Conservation (phyloP, 2,888 invertebrate genomes). For the Apamea sordens region DNA sequence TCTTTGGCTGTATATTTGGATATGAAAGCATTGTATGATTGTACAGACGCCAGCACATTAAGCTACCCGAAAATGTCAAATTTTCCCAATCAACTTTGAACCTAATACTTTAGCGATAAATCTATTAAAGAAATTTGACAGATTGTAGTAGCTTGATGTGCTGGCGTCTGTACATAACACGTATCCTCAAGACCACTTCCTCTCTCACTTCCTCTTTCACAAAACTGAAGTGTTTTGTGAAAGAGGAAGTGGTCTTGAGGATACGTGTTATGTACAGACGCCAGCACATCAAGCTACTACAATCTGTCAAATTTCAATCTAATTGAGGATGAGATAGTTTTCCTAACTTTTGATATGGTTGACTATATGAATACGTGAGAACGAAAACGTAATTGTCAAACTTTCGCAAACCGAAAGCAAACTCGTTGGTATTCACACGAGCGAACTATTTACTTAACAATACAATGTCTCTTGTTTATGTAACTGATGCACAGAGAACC, state of each 20-base stretch:
- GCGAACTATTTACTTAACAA: slow-evolving; percentile 62
- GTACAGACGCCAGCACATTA: no score
- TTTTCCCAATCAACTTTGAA: no score
- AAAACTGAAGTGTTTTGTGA: no score
- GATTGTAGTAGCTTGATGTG: no score
- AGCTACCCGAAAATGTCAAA: no score
- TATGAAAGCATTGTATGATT: slow-evolving; percentile 18
- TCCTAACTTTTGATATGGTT: slow-evolving; percentile 8
- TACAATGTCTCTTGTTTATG: slow-evolving; percentile 64
- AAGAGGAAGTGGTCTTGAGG: no score
- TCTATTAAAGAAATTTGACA: no score
- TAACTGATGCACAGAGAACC: slow-evolving; percentile 62
- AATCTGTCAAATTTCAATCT: no score
- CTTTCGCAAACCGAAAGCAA: slow-evolving; percentile 51
- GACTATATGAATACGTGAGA: slow-evolving; percentile 27
- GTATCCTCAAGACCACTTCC: neutral
- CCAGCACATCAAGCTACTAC: no score
- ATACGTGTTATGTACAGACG: no score
- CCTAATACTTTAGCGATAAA: no score
- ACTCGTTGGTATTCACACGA: slow-evolving; percentile 58
- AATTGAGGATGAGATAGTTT: neutral
- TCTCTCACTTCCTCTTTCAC: neutral
- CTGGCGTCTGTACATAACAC: no score
- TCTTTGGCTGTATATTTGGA: slow-evolving; percentile 9
- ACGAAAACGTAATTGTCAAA: slow-evolving; percentile 42